phyloP scores from a whole-genome alignment of 2,113 vertebrate genomes.

The Neogale vison region DNA sequence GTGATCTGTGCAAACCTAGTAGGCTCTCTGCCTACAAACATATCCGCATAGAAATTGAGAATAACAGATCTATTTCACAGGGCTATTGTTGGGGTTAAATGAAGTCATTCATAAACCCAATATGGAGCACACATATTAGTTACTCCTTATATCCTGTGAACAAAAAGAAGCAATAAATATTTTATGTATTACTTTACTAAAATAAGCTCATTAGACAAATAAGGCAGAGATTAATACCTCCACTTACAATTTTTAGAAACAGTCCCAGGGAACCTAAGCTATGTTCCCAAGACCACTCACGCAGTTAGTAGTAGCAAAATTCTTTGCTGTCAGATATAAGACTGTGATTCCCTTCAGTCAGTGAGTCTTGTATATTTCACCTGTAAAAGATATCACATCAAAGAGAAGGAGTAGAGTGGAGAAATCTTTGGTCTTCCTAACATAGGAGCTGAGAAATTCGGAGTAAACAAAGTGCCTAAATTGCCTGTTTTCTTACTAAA shows the following conservation, averaged over 20 bases:
- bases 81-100: not conserved
- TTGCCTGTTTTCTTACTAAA: constrained; percentile 21
- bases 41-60: not conserved
- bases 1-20: not conserved
- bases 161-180: constrained; percentile 45
- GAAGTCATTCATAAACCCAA: not conserved
- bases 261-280: not conserved
- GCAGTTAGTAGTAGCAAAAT: not conserved
- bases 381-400: not conserved
- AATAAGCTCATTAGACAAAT: constrained; percentile 1
- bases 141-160: not conserved
- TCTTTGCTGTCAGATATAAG: not conserved
- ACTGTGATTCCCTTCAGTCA: not conserved
- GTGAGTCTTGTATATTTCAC: not conserved
- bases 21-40: not conserved
- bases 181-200: constrained; percentile 39
- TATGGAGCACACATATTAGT: not conserved
- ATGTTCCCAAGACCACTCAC: not conserved
- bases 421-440: not conserved
- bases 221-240: not conserved
- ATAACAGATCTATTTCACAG: not conserved
- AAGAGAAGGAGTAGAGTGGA: not conserved
- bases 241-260: not conserved
- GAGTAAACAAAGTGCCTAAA: not conserved
- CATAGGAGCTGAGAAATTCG: not conserved